Base-by-base conservation (phyloP, 2,113 vertebrate species). In the Apodemus speciosus region DNA sequence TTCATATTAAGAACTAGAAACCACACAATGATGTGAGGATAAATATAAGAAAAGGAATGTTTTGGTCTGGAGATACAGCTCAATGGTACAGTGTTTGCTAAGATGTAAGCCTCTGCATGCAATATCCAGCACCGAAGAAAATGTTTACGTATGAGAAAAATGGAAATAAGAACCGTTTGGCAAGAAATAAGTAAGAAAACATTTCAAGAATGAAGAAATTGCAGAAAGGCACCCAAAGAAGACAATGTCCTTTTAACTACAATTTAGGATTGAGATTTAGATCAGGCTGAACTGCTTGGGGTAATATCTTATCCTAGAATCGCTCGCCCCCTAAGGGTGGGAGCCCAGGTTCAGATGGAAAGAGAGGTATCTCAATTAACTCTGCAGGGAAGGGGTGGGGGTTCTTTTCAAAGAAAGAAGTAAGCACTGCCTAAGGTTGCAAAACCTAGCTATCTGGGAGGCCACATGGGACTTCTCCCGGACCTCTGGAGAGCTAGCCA, bases 31-130 rank as follows among this genome's bases (percentile, higher is more conserved):
- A 66, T 88, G 38, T 88, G 35, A 75, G 35, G 58, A 6, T 58
- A 88, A 84, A 23, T 85, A 85, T 23, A 92, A 81, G 68, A 35
- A 75, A 89, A 73, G 80, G 30, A 76, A 56, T 90, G 8, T 56
- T 85, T 20, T n/a, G 32, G 40, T 16, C 16, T 21, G 27, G 30
- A 40, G 30, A 66, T 85, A 43, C 32, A 46, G 4, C 18, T 46
- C 15, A 66, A 43, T 40, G 56, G n/a, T 83, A 62, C 9, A 84
- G 58, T 30, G 15, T 16, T 46, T 84, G 40, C 60, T 64, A 46
- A 62, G 10, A 32, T 25, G 11, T 10, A 68, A 68, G 43, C 5
- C 18, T 66, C 32, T 68, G 10, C 9, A 46, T 46, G 8, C 38
- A 84, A 43, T 62, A 40, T 2, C 25, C 15, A 84, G 58, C n/a